A percentile compares a stretch with the other conserved stretches of the same genome.
Evolutionary conservation across 2,888 invertebrate genomes (phyloP).

Genomic region (Strigamia maritima): DNA sequence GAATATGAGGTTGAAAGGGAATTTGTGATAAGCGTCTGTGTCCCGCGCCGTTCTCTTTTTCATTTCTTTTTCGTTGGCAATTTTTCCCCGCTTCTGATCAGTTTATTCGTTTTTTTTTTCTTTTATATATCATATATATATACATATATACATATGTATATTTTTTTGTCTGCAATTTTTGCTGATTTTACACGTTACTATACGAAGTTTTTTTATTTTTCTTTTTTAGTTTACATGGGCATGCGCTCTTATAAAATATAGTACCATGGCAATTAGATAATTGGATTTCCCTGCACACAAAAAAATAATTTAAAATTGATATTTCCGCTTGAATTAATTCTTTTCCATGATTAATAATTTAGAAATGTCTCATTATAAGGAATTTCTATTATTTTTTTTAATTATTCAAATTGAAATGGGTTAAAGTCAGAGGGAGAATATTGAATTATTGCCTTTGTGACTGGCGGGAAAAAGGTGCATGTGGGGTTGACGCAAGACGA

Average conservation of each 20-base stretch:
- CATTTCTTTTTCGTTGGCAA: conserved; percentile 9
- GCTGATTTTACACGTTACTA: not conserved
- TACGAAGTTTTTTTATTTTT: not conserved
- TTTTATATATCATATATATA: not conserved
- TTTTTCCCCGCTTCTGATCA: not conserved
- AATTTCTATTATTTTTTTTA: not conserved
- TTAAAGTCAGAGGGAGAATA: not conserved
- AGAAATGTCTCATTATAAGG: too few relatives aligned
- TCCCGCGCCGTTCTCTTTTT: conserved; percentile 9
- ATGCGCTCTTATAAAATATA: too few relatives aligned
- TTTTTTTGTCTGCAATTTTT: not conserved
- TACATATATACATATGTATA: not conserved
- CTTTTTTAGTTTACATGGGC: conserved; percentile 2
- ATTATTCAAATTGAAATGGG: conserved; percentile 2
- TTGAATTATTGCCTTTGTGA: not conserved
- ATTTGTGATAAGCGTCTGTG: conserved; percentile 31
- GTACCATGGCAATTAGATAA: too few relatives aligned
- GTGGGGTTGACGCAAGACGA: not conserved
- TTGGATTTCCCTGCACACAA: too few relatives aligned
- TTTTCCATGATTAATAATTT: too few relatives aligned
- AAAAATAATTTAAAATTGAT: too few relatives aligned
- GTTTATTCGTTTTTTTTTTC: not conserved
- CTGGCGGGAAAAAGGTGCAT: not conserved
- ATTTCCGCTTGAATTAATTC: too few relatives aligned
- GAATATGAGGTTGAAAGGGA: conserved; percentile 34